Percentiles rank a stretch among this genome's conserved stretches.
phyloP scores from a whole-genome alignment of 2,888 invertebrate genomes.

The Poecilus cupreus region DNA sequence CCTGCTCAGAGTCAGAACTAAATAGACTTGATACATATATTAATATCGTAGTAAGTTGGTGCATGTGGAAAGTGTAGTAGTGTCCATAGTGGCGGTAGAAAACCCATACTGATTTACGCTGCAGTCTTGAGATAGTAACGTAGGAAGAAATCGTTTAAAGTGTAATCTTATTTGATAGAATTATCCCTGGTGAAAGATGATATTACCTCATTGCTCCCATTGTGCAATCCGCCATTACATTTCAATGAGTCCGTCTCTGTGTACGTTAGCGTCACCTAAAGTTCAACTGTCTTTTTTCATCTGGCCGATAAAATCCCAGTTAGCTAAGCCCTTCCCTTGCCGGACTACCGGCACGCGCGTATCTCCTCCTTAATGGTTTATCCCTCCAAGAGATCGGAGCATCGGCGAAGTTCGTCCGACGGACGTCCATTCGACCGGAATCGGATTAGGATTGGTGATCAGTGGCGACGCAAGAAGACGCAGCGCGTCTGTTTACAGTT shows the following conservation, averaged over 20 bases:
- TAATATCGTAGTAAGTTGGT: too few species aligned
- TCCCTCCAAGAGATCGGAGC: conserved; percentile 38
- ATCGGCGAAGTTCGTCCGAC: conserved; percentile 29
- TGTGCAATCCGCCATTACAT: conserved; percentile 17
- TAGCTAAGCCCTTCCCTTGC: conserved; percentile 40
- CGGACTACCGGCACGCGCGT: conserved; percentile 35
- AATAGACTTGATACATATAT: too few species aligned
- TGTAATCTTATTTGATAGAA: neutral
- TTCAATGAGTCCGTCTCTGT: conserved; percentile 44
- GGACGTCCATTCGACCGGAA: conserved; percentile 44
- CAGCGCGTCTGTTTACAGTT: conserved; percentile 34
- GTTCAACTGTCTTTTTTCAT: conserved; percentile 47
- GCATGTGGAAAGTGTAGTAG: too few species aligned
- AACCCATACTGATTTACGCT: too few species aligned
- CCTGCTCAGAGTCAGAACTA: too few species aligned
- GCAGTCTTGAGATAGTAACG: too few species aligned
- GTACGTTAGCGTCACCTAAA: conserved; percentile 35
- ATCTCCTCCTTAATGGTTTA: conserved; percentile 56
- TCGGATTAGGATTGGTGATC: conserved; percentile 56
- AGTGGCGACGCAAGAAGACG: conserved; percentile 37
- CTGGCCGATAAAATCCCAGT: conserved; percentile 53
- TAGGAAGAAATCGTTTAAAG: neutral
- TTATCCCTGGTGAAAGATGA: neutral
- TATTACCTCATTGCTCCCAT: conserved; percentile 5
- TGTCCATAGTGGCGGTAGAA: too few species aligned